Percentiles rank a stretch among this genome's conserved stretches.
These are phyloP conservation scores for Leiothrix lutea DNA, from an alignment of 2,113 vertebrate genomes.

Conservation along the genomic window DNA sequence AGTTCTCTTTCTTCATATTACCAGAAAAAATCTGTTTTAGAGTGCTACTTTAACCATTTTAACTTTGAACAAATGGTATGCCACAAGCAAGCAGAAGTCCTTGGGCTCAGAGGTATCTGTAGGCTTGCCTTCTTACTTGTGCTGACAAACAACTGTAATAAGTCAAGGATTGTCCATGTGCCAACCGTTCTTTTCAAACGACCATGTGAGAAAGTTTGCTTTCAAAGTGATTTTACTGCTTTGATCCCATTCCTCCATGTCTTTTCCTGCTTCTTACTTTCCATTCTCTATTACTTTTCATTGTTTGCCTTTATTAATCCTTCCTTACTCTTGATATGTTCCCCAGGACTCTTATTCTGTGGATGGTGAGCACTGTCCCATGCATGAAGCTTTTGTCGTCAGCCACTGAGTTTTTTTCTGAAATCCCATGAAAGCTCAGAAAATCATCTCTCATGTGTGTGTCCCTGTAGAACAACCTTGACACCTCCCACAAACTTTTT, in stretches of 20 bases:
- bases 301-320: constrained; percentile 16
- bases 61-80: not conserved
- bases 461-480: not conserved
- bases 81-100: not conserved
- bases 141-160: not conserved
- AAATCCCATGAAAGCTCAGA: not conserved
- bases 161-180: not conserved
- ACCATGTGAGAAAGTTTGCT: not conserved
- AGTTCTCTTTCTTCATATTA: not conserved
- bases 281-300: constrained; percentile 20
- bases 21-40: not conserved
- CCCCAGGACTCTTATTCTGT: not conserved
- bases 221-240: constrained; percentile 18
- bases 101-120: not conserved
- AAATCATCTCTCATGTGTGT: not conserved
- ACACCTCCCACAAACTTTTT: not conserved
- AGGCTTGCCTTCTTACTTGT: not conserved
- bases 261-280: constrained; percentile 17
- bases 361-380: not conserved
- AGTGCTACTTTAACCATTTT: not conserved
- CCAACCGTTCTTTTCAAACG: not conserved
- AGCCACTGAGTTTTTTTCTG: not conserved
- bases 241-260: not conserved
- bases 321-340: constrained; percentile 5
- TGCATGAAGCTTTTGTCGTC: not conserved